Conservation (phyloP, 2,797 vertebrate genomes). For the Nannoperca obscura region DNA sequence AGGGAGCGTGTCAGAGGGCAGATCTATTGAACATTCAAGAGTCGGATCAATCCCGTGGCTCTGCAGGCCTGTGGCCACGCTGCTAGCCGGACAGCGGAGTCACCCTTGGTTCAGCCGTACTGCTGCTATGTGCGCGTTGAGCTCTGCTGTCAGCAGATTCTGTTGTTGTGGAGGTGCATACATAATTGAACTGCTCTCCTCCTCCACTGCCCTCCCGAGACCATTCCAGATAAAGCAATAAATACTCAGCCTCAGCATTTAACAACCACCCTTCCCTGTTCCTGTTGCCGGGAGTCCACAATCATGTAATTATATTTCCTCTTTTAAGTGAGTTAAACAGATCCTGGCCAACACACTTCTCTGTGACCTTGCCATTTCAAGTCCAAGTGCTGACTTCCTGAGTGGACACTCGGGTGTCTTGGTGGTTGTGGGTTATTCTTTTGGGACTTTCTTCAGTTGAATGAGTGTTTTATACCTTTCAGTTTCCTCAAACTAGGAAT, state of each 20-base stretch:
- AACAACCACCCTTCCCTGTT: slow-evolving; percentile 41
- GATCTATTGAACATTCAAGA: slow-evolving; percentile 64
- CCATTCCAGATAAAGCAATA: slow-evolving; percentile 61
- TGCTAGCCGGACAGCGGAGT: not conserved
- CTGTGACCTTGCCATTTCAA: slow-evolving; percentile 21
- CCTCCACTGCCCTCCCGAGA: slow-evolving; percentile 52
- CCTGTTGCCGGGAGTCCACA: slow-evolving; percentile 27
- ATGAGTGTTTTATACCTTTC: not conserved
- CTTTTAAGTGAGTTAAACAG: slow-evolving; percentile 45
- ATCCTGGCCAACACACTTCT: slow-evolving; percentile 22
- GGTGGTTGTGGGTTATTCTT: not conserved
- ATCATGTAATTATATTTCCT: slow-evolving; percentile 54
- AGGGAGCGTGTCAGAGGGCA: slow-evolving; percentile 50
- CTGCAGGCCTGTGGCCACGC: slow-evolving; percentile 22
- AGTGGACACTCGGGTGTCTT: not conserved
- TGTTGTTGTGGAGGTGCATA: slow-evolving; percentile 72
- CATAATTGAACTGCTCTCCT: slow-evolving; percentile 69
- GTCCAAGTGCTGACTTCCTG: slow-evolving; percentile 10
- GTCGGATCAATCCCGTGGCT: slow-evolving; percentile 52
- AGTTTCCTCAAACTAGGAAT: not conserved
- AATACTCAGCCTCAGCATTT: slow-evolving; percentile 65
- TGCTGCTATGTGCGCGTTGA: slow-evolving; percentile 45
- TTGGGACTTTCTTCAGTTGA: not conserved
- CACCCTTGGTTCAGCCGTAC: slow-evolving; percentile 62
- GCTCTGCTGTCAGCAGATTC: slow-evolving; percentile 78